phyloP scores from a whole-genome alignment of 2,113 vertebrate species.

The Coreoperca whiteheadi region DNA sequence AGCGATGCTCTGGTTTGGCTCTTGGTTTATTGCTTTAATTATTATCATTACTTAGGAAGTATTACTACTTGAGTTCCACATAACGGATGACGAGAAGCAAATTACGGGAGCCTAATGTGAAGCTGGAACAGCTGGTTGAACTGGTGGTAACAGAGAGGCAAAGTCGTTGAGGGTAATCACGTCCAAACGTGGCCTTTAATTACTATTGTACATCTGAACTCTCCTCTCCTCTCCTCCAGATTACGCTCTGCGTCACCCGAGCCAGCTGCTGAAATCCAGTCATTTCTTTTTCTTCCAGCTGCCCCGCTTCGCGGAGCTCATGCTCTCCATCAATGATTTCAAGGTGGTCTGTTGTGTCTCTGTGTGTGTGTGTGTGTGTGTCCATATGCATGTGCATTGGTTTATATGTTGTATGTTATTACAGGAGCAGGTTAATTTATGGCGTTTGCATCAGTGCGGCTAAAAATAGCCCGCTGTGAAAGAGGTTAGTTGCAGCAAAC shows the following conservation, averaged over 20 bases:
- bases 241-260: constrained; percentile 94
- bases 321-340: constrained; percentile 98
- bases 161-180: constrained; percentile 20
- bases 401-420: background rate
- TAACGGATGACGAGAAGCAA: constrained; percentile 62
- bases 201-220: constrained; percentile 18
- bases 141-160: constrained; percentile 43
- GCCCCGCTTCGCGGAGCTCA: constrained; percentile 96
- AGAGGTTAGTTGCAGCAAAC: background rate
- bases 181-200: constrained; percentile 12
- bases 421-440: constrained; percentile 38
- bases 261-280: constrained; percentile 96
- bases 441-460: constrained; percentile 3
- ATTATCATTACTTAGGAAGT: constrained; percentile 67
- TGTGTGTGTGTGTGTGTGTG: constrained; percentile 21
- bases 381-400: background rate
- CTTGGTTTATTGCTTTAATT: constrained; percentile 60
- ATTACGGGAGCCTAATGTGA: constrained; percentile 69
- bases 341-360: constrained; percentile 85
- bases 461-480: background rate
- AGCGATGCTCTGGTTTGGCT: constrained; percentile 54
- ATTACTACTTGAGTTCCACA: constrained; percentile 58
- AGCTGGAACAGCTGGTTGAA: constrained; percentile 64
- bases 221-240: constrained; percentile 82
- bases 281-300: constrained; percentile 99